Conservation (phyloP, 1,140 invertebrate genomes). For the Drosophila bifasciata region DNA sequence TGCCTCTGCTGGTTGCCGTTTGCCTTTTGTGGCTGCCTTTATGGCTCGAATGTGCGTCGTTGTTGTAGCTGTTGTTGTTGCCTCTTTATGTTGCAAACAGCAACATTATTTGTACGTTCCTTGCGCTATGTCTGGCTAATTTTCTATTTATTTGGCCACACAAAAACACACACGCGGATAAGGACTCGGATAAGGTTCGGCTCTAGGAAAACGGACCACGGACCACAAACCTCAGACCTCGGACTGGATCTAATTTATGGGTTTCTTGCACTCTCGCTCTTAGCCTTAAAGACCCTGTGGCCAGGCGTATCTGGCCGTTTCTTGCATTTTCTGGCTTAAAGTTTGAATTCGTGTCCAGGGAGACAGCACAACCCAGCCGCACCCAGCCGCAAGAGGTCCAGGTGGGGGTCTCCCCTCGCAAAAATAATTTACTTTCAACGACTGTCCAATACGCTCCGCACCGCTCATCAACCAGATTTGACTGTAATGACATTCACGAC, state of each 20-base stretch:
- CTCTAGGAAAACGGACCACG: constrained; percentile 7
- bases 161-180: constrained; percentile 44
- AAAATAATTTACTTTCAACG: constrained; percentile 66
- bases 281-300: constrained; percentile 34
- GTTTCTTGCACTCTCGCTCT: constrained; percentile 70
- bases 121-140: constrained; percentile 77
- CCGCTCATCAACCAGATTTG: constrained; percentile 69
- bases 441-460: constrained; percentile 21
- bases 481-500: constrained; percentile 68
- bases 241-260: constrained; percentile 62
- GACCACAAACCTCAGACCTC: too few species aligned
- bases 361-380: constrained; percentile 30
- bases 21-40: constrained; percentile 43
- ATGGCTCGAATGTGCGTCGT: constrained; percentile 62
- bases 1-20: constrained; percentile 39
- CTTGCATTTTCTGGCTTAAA: constrained; percentile 40
- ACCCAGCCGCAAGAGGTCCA: constrained; percentile 37
- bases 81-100: constrained; percentile 56
- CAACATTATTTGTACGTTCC: constrained; percentile 64
- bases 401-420: constrained; percentile 8
- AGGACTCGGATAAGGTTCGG: constrained; percentile 10
- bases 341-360: constrained; percentile 67
- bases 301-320: constrained; percentile 12
- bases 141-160: constrained; percentile 81
- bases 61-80: constrained; percentile 51